phyloP scores from a whole-genome alignment of 2,113 vertebrate species.

The Scomber colias region DNA sequence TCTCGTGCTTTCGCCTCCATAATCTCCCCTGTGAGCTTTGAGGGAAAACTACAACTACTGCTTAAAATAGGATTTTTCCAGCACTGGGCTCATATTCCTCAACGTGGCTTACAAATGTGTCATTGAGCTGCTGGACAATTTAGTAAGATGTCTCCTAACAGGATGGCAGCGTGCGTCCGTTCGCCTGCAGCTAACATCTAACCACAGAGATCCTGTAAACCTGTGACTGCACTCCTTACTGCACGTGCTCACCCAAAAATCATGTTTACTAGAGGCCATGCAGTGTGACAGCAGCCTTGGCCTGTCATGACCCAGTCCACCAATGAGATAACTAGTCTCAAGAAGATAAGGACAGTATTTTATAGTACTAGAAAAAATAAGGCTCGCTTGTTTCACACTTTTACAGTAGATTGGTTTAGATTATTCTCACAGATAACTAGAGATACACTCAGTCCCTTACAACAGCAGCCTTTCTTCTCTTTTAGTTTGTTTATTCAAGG shows the following conservation, averaged over 20 bases:
- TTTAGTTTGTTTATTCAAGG: constrained; percentile 3
- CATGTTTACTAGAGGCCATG: constrained; percentile 10
- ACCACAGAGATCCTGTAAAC: constrained; percentile 17
- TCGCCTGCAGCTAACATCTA: constrained; percentile 20
- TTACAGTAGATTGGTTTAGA: neutral
- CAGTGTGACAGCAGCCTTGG: constrained; percentile 8
- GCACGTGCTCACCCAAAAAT: neutral
- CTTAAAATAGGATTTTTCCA: constrained; percentile 63
- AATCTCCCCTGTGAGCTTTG: constrained; percentile 43
- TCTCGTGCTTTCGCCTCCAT: constrained; percentile 46
- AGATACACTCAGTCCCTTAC: neutral
- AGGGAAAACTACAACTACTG: constrained; percentile 44
- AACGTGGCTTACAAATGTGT: constrained; percentile 14
- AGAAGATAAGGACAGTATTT: constrained; percentile 41
- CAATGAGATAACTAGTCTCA: constrained; percentile 24
- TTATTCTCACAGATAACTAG: neutral
- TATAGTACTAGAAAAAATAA: neutral
- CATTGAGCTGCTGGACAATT: constrained; percentile 24
- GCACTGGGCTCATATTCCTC: neutral
- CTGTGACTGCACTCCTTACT: constrained; percentile 35
- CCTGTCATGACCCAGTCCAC: constrained; percentile 14
- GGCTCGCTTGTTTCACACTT: neutral
- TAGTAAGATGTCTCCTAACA: neutral
- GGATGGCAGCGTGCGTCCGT: neutral
- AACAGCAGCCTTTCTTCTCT: neutral